Evolutionary conservation across 2,888 invertebrate species (phyloP).

Genomic region (Xanthorhoe spadicearia): DNA sequence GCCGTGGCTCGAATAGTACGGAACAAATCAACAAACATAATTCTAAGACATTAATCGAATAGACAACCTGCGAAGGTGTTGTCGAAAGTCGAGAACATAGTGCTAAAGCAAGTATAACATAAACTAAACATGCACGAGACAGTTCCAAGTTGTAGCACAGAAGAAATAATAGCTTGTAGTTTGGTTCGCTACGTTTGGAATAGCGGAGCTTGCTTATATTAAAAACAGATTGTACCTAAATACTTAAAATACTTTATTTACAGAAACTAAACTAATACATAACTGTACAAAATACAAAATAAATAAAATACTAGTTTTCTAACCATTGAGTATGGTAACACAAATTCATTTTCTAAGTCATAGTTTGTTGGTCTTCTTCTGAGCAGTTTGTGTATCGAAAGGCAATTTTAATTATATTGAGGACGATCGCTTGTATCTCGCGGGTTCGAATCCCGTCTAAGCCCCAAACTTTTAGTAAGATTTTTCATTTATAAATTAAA

Average conservation of each 20-base stretch:
- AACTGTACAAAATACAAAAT: no score
- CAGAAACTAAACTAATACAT: no score
- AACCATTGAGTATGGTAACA: no score
- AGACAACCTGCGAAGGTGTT: neutral
- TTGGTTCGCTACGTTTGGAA: neutral
- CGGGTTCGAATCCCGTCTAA: no score
- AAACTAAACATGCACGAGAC: neutral
- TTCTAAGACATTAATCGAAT: neutral
- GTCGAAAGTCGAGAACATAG: neutral
- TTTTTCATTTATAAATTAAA: no score
- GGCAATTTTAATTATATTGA: no score
- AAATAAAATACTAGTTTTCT: no score
- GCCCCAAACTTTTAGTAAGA: no score
- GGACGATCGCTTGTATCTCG: no score
- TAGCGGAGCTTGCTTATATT: neutral
- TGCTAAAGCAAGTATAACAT: neutral
- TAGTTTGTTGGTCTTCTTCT: no score
- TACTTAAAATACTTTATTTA: neutral
- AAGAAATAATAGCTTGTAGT: neutral
- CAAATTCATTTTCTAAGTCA: no score
- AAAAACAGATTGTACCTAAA: neutral
- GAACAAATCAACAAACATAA: neutral
- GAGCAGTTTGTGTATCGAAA: no score
- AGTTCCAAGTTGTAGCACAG: conserved; percentile 1
- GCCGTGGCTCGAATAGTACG: neutral